phyloP scores from a whole-genome alignment of 2,797 vertebrate genomes.

The Aulostomus chinensis region DNA sequence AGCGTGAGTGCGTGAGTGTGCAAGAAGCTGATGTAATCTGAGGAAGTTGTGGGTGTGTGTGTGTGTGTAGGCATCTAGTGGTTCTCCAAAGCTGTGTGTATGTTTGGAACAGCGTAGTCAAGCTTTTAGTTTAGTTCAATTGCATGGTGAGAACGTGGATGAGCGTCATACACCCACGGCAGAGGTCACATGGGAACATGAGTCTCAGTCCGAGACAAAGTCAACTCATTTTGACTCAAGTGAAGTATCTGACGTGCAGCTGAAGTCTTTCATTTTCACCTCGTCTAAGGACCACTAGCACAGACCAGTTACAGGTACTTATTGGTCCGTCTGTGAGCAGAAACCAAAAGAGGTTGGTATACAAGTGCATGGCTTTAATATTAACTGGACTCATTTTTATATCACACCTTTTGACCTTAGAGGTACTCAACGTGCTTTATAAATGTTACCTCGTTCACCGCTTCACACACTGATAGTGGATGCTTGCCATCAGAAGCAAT shows the following conservation, averaged over 20 bases:
- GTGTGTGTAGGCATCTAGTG: slow-evolving; percentile 41
- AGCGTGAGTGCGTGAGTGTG: slow-evolving; percentile 11
- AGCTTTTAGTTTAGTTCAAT: slow-evolving; percentile 35
- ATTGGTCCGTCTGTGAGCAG: too few relatives aligned
- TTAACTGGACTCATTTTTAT: too few relatives aligned
- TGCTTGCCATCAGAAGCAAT: too few relatives aligned
- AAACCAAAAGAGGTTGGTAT: too few relatives aligned
- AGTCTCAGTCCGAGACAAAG: slow-evolving; percentile 16
- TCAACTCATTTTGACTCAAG: slow-evolving; percentile 28
- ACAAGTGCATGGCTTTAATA: too few relatives aligned
- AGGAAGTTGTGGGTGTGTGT: slow-evolving; percentile 52
- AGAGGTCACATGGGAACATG: slow-evolving; percentile 25
- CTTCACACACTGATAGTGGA: too few relatives aligned
- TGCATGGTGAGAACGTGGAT: slow-evolving; percentile 5
- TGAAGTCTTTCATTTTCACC: not conserved
- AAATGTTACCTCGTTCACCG: too few relatives aligned
- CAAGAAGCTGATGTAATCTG: slow-evolving; percentile 49
- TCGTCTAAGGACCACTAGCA: not conserved
- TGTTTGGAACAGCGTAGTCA: slow-evolving; percentile 54
- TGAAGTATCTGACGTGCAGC: not conserved
- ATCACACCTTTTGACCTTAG: too few relatives aligned
- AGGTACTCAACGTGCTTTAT: too few relatives aligned
- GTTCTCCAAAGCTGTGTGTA: slow-evolving; percentile 39
- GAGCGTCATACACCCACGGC: slow-evolving; percentile 27
- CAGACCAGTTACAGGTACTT: not conserved